phyloP scores from a whole-genome alignment of 2,113 vertebrate genomes.

The Oostethus manadensis region DNA sequence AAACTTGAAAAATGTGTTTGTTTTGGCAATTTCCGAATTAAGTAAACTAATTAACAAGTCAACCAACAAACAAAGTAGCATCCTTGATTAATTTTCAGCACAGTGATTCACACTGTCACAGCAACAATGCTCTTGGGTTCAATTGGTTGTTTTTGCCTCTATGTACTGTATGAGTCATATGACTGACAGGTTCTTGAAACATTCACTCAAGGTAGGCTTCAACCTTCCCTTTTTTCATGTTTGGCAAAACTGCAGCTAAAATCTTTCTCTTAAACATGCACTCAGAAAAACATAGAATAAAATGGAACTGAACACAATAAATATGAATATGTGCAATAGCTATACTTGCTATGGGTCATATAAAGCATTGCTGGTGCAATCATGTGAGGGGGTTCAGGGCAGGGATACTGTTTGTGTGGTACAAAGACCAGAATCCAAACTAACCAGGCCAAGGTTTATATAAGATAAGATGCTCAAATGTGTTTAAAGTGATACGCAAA shows the following conservation, averaged over 20 bases:
- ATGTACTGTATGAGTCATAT: not conserved
- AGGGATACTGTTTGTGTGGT: slow-evolving; percentile 54
- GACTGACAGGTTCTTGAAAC: not conserved
- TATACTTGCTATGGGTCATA: not conserved
- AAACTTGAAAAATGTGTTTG: no score
- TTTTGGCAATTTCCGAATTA: no score
- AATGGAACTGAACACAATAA: not conserved
- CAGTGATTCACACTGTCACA: no score
- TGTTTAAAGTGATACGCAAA: slow-evolving; percentile 53
- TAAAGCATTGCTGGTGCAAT: slow-evolving; percentile 13
- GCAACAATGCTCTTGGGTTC: no score
- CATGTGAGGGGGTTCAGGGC: slow-evolving; percentile 11
- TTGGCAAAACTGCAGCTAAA: not conserved
- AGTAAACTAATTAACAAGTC: no score
- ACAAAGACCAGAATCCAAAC: slow-evolving; percentile 45
- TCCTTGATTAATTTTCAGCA: no score
- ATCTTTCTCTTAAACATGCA: no score
- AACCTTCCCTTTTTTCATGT: not conserved
- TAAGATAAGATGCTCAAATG: slow-evolving; percentile 56
- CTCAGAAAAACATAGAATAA: not conserved
- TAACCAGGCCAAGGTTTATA: slow-evolving; percentile 45
- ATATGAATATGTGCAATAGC: slow-evolving; percentile 1
- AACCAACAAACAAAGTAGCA: no score
- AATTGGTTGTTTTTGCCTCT: not conserved
- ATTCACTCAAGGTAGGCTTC: not conserved